Base-by-base conservation (phyloP, 1,140 invertebrate genomes). In the Lasioglossum albipes region DNA sequence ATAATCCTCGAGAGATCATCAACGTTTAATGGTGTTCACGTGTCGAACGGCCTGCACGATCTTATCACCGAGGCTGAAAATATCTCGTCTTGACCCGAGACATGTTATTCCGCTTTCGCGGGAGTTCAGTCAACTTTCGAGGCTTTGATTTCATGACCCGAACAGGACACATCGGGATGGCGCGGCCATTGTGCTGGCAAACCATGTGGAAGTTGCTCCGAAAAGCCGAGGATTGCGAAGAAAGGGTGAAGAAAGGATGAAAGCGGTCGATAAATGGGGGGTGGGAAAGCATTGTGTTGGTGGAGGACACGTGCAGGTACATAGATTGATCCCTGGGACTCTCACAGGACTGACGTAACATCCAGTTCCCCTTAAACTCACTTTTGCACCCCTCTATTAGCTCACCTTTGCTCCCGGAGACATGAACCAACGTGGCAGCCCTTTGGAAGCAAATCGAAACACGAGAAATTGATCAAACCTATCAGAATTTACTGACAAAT, bases 211-310 rank as follows among this genome's bases (percentile, higher is more conserved):
- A 52, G 66, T 68, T 49, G 66, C 42, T 49, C 4, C 66, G 22
- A 42, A 68, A 68, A 49, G 42, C 66, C 42, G 4, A n/a, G 42
- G 66, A 22, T 49, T 49, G 66, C 66, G n/a, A 13, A 1, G 41
- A 67, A 67, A 45, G n/a, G 66, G 66, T 49, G 66, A 68, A 68
- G 66, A 49, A 68, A 68, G 66, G n/a, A 12, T 45, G 66, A 27
- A 27, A 9, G n/a, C 66, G 66, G 42, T 68, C 66, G 42, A 68
- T 68, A 68, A 45, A 27, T 42, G 42, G 20, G 42, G 20, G 65
- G 65, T 67, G 42, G n/a, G 52, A 52, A 13, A n/a, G 66, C 66
- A 49, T 68, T 68, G 66, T 68, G n/a, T n/a, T 52, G 22, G 42
- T n/a, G 16, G 42, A 49, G 42, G 42, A 45, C 49, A 68, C n/a